A percentile compares a stretch with the other conserved stretches of the same genome.
Conservation (phyloP, 2,888 invertebrate genomes). For the Bhutanitis thaidina region DNA sequence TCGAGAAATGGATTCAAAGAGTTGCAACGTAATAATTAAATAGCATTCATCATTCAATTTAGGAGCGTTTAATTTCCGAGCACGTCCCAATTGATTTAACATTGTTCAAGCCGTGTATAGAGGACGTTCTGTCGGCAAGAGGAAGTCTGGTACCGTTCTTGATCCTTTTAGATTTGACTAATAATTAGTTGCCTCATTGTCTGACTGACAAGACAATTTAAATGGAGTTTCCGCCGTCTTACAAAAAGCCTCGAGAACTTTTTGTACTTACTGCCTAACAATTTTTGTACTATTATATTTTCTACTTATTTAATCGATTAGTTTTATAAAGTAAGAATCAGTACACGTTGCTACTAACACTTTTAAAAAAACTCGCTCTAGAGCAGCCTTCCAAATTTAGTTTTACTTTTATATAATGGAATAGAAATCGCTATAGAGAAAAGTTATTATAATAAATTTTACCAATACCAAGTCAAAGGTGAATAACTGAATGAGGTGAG, state of each 20-base stretch:
- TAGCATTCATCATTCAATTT: not conserved
- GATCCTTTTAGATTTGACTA: conserved; percentile 11
- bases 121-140: conserved; percentile 10
- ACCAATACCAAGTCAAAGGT: no score
- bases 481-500: no score
- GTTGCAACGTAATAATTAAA: not conserved
- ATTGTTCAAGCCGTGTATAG: conserved; percentile 1
- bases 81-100: conserved; percentile 16
- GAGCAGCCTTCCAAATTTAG: no score
- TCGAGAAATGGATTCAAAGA: not conserved
- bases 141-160: conserved; percentile 16
- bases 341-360: no score
- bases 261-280: no score
- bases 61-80: conserved; percentile 8
- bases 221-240: conserved; percentile 5
- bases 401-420: no score
- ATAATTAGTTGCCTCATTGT: not conserved
- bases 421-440: no score
- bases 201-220: not conserved
- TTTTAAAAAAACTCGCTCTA: no score
- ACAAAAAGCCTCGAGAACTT: not conserved
- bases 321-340: no score
- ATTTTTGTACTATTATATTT: no score
- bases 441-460: no score
- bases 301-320: no score